These are phyloP conservation scores for Colletes gigas DNA, from an alignment of 1,140 invertebrate species.

Conservation along the genomic window DNA sequence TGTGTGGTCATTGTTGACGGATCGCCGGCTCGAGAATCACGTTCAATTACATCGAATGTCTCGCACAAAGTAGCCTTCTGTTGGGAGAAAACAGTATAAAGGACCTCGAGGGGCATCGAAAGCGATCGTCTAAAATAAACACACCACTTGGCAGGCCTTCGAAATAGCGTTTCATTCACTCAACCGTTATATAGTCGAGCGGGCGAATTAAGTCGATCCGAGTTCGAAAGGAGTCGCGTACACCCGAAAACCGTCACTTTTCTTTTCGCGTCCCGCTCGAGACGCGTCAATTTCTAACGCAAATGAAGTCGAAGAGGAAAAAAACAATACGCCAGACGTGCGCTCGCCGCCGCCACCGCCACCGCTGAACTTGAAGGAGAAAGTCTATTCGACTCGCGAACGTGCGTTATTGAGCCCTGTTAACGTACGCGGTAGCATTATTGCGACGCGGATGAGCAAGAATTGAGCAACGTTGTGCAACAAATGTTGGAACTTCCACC, in stretches of 20 bases:
- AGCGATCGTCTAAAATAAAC: slow-evolving; percentile 62
- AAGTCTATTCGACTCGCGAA: slow-evolving; percentile 46
- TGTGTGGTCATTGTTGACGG: neutral
- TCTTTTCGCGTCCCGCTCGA: too few species aligned
- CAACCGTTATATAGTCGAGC: neutral
- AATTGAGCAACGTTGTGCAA: slow-evolving; percentile 66
- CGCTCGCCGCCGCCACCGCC: neutral
- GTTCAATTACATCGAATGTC: slow-evolving; percentile 44
- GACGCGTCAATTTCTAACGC: neutral
- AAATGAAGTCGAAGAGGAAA: neutral
- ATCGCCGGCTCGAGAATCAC: neutral
- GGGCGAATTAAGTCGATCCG: neutral
- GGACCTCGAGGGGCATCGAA: slow-evolving; percentile 32
- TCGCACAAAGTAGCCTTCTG: slow-evolving; percentile 43
- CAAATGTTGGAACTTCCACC: slow-evolving; percentile 51
- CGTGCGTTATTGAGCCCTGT: slow-evolving; percentile 28
- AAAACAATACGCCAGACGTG: slow-evolving; percentile 8
- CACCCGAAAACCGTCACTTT: neutral
- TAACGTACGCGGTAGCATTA: slow-evolving; percentile 57
- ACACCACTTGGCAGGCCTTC: slow-evolving; percentile 48
- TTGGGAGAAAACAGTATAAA: slow-evolving; percentile 35
- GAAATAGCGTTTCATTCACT: slow-evolving; percentile 43
- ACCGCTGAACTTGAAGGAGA: slow-evolving; percentile 57
- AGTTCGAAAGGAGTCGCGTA: neutral
- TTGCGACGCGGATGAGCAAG: slow-evolving; percentile 52